Conservation (phyloP, 2,797 vertebrate species). For the Channa striata region DNA sequence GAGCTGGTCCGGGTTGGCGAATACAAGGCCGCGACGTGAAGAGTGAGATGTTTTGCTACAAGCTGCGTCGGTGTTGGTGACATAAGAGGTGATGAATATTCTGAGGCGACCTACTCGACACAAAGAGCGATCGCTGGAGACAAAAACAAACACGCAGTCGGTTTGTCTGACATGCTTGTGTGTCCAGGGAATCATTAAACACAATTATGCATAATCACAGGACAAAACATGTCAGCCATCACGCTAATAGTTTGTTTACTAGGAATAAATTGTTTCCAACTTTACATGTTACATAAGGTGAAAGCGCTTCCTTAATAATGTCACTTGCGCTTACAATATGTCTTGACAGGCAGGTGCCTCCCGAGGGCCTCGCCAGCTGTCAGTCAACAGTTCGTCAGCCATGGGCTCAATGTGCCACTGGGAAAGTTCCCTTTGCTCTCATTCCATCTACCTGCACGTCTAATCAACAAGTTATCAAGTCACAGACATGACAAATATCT, state of each 20-base stretch:
- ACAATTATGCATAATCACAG: conserved; percentile 68
- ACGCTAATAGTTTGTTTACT: conserved; percentile 69
- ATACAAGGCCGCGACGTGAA: conserved; percentile 36
- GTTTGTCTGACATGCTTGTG: conserved; percentile 62
- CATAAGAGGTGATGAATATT: conserved; percentile 78
- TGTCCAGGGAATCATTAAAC: conserved; percentile 67
- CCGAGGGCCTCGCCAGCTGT: conserved; percentile 59
- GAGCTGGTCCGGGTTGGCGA: conserved; percentile 41
- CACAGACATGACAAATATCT: conserved; percentile 25
- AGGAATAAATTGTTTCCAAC: conserved; percentile 53
- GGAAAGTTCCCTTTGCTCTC: conserved; percentile 46
- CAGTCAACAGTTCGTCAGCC: conserved; percentile 67
- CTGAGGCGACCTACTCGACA: conserved; percentile 66
- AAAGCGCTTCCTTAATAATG: conserved; percentile 66
- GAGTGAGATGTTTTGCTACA: conserved; percentile 62
- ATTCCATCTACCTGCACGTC: conserved; percentile 35
- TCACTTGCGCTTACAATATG: conserved; percentile 55
- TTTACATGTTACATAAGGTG: conserved; percentile 49
- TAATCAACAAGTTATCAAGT: conserved; percentile 53
- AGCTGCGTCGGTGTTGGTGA: conserved; percentile 64
- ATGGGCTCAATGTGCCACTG: conserved; percentile 67
- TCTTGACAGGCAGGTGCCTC: conserved; percentile 69
- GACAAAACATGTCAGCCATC: conserved; percentile 68
- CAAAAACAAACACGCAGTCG: conserved; percentile 71
- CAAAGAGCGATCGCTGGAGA: conserved; percentile 65